These are phyloP conservation scores for Balearica regulorum DNA, from an alignment of 2,797 vertebrate genomes.

Conservation along the genomic window DNA sequence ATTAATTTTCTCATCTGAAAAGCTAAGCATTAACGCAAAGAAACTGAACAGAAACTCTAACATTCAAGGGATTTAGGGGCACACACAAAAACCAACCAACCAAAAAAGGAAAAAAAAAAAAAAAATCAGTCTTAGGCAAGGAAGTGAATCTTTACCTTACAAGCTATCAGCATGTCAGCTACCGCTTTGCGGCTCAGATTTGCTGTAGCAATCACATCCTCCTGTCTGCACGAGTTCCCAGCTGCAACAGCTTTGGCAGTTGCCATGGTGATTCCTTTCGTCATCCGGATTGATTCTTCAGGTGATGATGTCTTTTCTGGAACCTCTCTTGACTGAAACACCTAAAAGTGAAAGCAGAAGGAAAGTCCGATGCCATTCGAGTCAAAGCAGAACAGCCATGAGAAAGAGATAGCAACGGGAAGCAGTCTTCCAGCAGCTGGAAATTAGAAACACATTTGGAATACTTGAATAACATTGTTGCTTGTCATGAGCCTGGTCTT, in stretches of 20 bases:
- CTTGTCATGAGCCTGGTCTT: background rate
- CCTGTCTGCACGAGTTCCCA: slow-evolving; percentile 95
- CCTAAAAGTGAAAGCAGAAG: slow-evolving; percentile 72
- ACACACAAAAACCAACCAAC: too few species aligned
- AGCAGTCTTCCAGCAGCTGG: background rate
- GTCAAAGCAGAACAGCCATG: background rate
- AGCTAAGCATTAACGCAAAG: background rate
- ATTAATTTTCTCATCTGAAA: background rate
- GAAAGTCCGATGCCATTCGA: background rate
- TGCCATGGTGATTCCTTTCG: slow-evolving; percentile 97
- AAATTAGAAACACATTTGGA: slow-evolving; percentile 22
- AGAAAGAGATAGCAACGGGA: background rate
- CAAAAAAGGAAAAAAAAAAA: too few species aligned
- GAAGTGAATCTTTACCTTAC: slow-evolving; percentile 83
- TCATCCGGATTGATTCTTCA: slow-evolving; percentile 97
- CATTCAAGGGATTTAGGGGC: background rate
- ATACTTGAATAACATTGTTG: background rate
- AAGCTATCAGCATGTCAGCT: slow-evolving; percentile 92
- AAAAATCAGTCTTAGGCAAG: background rate
- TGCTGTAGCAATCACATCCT: slow-evolving; percentile 94
- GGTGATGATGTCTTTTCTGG: slow-evolving; percentile 91
- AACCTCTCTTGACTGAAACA: slow-evolving; percentile 91
- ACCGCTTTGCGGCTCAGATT: slow-evolving; percentile 98
- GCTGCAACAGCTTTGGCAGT: slow-evolving; percentile 97
- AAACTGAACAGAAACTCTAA: background rate